phyloP scores from a whole-genome alignment of 1,140 invertebrate species.

The Eueides isabella region DNA sequence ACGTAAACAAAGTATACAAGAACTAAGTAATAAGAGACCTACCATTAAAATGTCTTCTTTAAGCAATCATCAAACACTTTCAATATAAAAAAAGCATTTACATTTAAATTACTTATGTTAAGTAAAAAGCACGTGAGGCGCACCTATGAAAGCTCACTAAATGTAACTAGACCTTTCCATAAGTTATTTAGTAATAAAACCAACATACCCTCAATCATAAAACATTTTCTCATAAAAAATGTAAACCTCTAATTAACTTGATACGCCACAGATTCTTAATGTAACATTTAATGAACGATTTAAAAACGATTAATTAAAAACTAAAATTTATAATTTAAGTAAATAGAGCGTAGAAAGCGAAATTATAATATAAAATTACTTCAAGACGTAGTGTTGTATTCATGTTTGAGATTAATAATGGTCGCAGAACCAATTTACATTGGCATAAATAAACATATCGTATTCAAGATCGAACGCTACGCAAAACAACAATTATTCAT shows the following conservation, averaged over 20 bases:
- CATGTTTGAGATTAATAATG: neutral
- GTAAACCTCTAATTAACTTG: neutral
- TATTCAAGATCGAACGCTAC: slow-evolving; percentile 12
- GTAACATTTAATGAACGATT: neutral
- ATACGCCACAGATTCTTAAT: neutral
- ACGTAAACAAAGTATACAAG: neutral
- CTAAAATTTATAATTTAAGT: neutral
- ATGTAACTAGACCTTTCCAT: neutral
- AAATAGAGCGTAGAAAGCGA: slow-evolving; percentile 5
- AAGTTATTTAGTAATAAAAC: neutral
- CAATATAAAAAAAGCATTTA: neutral
- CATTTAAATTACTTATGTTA: neutral
- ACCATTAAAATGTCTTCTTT: neutral
- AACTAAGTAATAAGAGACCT: neutral
- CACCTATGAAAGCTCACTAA: neutral
- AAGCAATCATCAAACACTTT: neutral
- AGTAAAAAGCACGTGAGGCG: neutral
- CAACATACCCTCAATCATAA: neutral
- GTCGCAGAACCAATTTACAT: neutral
- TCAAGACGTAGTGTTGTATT: neutral
- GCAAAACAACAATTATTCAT: slow-evolving; percentile 28
- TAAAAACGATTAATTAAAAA: neutral
- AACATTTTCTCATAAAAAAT: neutral
- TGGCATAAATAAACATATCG: slow-evolving; percentile 6
- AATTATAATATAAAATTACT: slow-evolving; percentile 3